Percentiles rank a stretch among this genome's conserved stretches.
phyloP scores from a whole-genome alignment of 1,140 invertebrate species.

The Drosophila burlai region DNA sequence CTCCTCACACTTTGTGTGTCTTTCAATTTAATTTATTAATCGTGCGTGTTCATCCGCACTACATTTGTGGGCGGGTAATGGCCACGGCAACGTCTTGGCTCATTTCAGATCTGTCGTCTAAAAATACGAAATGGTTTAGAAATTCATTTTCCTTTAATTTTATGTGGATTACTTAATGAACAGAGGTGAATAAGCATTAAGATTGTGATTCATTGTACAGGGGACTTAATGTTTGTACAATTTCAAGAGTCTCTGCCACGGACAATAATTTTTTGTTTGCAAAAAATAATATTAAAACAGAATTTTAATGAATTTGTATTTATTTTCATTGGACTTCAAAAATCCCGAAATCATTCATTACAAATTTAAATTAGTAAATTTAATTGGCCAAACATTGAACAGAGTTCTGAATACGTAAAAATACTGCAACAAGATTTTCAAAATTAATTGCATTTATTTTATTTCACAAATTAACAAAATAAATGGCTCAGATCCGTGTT shows the following conservation, averaged over 20 bases:
- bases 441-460: conserved; percentile 29
- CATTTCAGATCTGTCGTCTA: conserved; percentile 56
- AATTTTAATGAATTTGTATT: too few relatives aligned
- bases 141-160: conserved; percentile 17
- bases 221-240: not conserved
- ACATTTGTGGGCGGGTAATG: conserved; percentile 69
- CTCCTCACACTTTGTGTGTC: conserved; percentile 65
- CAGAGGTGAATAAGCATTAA: conserved; percentile 27
- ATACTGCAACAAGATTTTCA: conserved; percentile 10
- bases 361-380: conserved; percentile 7
- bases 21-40: conserved; percentile 83
- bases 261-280: too few relatives aligned
- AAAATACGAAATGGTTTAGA: conserved; percentile 39
- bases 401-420: conserved; percentile 1
- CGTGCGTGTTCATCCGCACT: conserved; percentile 69
- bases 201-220: conserved; percentile 14
- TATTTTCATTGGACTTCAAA: not conserved
- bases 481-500: conserved; percentile 9
- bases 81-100: conserved; percentile 39
- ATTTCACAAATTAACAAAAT: conserved; percentile 37
- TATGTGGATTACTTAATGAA: conserved; percentile 60
- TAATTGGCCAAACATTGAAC: conserved; percentile 16
- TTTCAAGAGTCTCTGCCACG: not conserved
- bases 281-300: too few relatives aligned
- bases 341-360: conserved; percentile 4